Evolutionary conservation across 1,140 invertebrate species (phyloP).

Genomic region (Acyrthosiphon pisum): DNA sequence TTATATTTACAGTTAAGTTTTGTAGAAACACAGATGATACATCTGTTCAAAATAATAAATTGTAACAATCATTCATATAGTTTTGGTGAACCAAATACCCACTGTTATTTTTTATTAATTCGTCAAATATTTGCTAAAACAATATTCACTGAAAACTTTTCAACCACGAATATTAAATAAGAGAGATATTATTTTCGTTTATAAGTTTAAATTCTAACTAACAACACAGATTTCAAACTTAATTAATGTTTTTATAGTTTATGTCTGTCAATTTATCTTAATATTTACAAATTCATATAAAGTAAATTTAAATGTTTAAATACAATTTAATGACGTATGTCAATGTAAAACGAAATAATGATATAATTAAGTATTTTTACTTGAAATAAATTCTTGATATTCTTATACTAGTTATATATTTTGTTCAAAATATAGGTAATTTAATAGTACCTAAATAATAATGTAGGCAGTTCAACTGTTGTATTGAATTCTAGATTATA

Average conservation of each 20-base stretch:
- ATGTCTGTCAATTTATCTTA: not conserved
- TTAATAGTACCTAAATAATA: not conserved
- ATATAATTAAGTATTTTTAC: not conserved
- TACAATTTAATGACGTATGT: not conserved
- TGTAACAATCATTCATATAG: slow-evolving; percentile 2
- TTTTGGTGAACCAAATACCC: not conserved
- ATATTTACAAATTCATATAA: not conserved
- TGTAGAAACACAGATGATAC: not conserved
- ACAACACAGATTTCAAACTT: not conserved
- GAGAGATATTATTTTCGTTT: not conserved
- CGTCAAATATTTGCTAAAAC: slow-evolving; percentile 1
- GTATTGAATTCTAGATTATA: not conserved
- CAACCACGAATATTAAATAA: not conserved
- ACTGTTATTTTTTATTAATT: not conserved
- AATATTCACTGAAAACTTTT: slow-evolving; percentile 3
- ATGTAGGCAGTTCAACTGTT: not conserved
- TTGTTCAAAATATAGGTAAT: not conserved
- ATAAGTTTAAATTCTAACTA: not conserved
- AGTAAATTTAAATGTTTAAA: not conserved
- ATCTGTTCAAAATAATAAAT: slow-evolving; percentile 34
- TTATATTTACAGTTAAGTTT: not conserved
- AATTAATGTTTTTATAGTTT: not conserved
- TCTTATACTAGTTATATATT: not conserved
- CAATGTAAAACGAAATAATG: not conserved
- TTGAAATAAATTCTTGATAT: not conserved